Evolutionary conservation across 2,113 vertebrate species (phyloP), one percentile per base, ranked within the genome.

Genomic region (Myiopsitta monachus): DNA sequence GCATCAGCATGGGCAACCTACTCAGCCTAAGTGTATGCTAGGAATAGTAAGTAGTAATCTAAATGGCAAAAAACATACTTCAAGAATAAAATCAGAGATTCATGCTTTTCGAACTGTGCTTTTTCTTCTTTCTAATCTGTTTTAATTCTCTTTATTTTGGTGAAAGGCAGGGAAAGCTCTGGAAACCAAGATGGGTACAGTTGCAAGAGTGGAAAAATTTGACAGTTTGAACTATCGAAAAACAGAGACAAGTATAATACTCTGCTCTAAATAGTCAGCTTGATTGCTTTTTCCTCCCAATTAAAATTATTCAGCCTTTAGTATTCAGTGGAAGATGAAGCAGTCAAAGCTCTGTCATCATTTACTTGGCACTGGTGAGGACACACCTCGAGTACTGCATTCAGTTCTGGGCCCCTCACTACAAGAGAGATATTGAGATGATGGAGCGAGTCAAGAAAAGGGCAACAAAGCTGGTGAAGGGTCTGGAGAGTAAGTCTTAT

Each of bases 11-110:
- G 80, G 81, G 73, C 51, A 93, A 72, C 28, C 64, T 84, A 87
- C 51, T 72, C 66, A 77, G 31, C 26, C 14, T 61, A 87, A 85
- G 41, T 49, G 36, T 72, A 64, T 46, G 36, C 66, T 83, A 85
- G 52, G 66, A 96, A 94, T 70, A 95, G 82, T 18, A 82, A 81
- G 28, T 49, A 83, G 44, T 85, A 83, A 88, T 85, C 80, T 74
- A 94, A 59, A 84, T 62, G 21, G 75, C 36, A 47, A 83, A 90
- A 95, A 85, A 41, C 3, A 2, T 55, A 85, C 80, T 90, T 82
- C n/a, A 93, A 83, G 52, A 73, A 94, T 33, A 86, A 93, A 84
- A 72, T 67, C 69, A 88, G 67, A 94, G 16, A 63, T 46, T 55
- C 18, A 24, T 63, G 19, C 17, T 63, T 83, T 87, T 19, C 64